A percentile compares a stretch with the other conserved stretches of the same genome.
These are phyloP conservation scores for Amblyraja radiata DNA, from an alignment of 2,797 vertebrate species.

Conservation along the genomic window DNA sequence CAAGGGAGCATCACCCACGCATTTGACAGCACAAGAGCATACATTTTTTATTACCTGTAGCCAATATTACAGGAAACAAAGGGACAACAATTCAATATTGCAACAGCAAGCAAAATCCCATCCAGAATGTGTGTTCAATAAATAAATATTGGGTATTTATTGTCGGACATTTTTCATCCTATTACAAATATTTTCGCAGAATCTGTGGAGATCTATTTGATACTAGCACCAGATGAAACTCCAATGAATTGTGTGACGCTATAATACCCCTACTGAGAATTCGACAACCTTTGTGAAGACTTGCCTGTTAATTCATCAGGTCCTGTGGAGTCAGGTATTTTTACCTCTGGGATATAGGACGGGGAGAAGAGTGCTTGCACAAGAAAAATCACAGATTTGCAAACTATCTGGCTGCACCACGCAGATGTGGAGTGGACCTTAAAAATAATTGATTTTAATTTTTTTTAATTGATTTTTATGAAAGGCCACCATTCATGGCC, in stretches of 20 bases:
- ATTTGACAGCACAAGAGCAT: constrained; percentile 6
- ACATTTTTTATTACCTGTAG: constrained; percentile 28
- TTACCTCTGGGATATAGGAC: background rate
- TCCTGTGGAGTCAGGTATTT: background rate
- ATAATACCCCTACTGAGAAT: background rate
- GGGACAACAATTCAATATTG: constrained; percentile 23
- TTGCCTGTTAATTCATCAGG: background rate
- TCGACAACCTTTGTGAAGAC: background rate
- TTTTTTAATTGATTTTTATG: too few species aligned
- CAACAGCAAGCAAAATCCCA: background rate
- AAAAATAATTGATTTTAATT: too few species aligned
- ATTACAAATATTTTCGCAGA: background rate
- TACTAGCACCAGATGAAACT: background rate
- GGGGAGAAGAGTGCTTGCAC: too few species aligned
- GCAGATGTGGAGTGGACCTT: too few species aligned
- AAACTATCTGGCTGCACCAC: background rate
- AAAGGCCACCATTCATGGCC: too few species aligned
- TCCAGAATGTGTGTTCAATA: constrained; percentile 20
- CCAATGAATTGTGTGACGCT: background rate
- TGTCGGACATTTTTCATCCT: background rate
- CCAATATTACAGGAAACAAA: constrained; percentile 23
- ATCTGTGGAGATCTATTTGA: background rate
- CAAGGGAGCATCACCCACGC: constrained; percentile 10
- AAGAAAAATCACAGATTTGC: background rate
- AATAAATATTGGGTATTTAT: constrained; percentile 14